Base-by-base conservation (phyloP, 1,140 invertebrate genomes). In the Idris sp. region DNA sequence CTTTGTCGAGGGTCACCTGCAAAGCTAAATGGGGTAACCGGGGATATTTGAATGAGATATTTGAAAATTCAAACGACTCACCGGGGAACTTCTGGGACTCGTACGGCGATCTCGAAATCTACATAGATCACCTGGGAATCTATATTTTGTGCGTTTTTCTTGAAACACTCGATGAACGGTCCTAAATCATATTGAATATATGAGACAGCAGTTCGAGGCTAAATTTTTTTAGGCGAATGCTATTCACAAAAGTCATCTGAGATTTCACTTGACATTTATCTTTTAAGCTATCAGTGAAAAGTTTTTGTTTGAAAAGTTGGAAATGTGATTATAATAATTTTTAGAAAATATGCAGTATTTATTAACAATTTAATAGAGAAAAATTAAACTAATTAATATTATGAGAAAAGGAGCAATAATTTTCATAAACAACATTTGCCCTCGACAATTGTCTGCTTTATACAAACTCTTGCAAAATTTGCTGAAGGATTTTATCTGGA, bases 131-230 rank as follows among this genome's bases (percentile, higher is more conserved):
- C 56, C 18, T 49, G 40, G 56, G 49, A 62, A 62, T 71, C 41
- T 56, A 71, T 56, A 62, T 40, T 35, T 41, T 28, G 30, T 7
- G 35, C 56, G 26, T 62, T 71, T 62, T 62, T 53, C 67, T 62
- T 71, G 25, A 61, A 62, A 40, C 19, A 41, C 33, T 56, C 49
- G 43, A 71, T 56, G 49, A 71, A 54, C 53, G 22, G 11, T 30
- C 8, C 67, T 71, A 71, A 71, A 71, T 71, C 67, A 71, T 71
- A 69, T 15, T 5, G 40, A 53, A 69, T 59, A 61, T 59, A 69
- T 38, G 53, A 30, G 53, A 43, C 48, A 30, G 44, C 36, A 19
- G 36, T 58, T n/a, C 19, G 38, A 58, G 35, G 16, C 38, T 58
- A 58, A 58, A 68, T 68, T 51, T 58, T 68, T 53, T 58, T 22